Conservation (phyloP, 2,888 invertebrate species). For the Galerucella nymphaeae region DNA sequence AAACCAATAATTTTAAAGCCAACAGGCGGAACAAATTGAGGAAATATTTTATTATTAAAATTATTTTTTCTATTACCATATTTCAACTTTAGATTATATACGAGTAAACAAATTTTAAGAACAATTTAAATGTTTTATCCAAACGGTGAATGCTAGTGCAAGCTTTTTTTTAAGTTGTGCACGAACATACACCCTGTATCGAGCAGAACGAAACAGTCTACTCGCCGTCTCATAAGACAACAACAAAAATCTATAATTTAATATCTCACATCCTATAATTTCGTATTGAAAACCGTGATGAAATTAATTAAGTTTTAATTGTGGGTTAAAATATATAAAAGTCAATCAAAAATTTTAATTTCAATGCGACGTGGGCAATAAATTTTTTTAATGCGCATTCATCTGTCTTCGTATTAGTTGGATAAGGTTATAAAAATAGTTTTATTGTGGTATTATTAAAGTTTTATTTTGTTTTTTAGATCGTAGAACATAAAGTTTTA, state of each 20-base stretch:
- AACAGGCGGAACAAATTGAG: no score
- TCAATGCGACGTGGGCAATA: conserved; percentile 10
- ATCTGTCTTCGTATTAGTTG: conserved; percentile 26
- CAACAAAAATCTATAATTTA: conserved; percentile 21
- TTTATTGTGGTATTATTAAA: conserved; percentile 6
- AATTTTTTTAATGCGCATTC: conserved; percentile 18
- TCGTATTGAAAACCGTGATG: conserved; percentile 20
- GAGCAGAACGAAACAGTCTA: background rate
- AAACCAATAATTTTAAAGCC: background rate
- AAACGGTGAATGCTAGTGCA: background rate
- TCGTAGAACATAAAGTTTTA: background rate
- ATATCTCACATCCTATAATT: conserved; percentile 25
- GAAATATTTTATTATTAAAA: no score
- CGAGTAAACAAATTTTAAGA: no score
- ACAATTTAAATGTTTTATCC: no score
- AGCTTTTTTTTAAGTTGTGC: background rate
- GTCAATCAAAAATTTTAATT: conserved; percentile 23
- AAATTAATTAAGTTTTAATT: conserved; percentile 27
- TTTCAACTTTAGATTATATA: no score
- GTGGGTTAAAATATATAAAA: conserved; percentile 23
- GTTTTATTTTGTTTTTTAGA: conserved; percentile 21
- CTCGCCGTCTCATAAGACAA: background rate
- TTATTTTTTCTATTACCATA: no score
- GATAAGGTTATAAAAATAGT: conserved; percentile 17
- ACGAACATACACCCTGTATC: background rate